phyloP scores from a whole-genome alignment of 1,140 invertebrate genomes.

The Chironomus tepperi region DNA sequence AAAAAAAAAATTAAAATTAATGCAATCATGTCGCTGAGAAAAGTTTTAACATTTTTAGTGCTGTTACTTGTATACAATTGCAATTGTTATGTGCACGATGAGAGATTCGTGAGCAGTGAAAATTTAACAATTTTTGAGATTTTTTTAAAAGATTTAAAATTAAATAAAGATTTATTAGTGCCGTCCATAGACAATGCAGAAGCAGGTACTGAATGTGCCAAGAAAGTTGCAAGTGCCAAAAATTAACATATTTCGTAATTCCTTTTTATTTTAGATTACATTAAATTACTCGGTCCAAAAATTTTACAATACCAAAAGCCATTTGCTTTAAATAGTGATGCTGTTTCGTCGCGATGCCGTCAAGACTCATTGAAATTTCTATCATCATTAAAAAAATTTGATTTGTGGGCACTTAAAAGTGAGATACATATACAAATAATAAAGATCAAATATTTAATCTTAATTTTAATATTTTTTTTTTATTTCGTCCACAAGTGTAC shows the following conservation, averaged over 20 bases:
- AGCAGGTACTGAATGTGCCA: not conserved
- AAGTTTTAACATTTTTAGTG: not conserved
- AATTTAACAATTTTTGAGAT: not conserved
- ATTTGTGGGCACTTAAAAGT: constrained; percentile 40
- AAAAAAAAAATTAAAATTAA: not conserved
- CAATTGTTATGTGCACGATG: constrained; percentile 13
- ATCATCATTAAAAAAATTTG: constrained; percentile 35
- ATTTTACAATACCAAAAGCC: constrained; percentile 34
- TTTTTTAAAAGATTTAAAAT: not conserved
- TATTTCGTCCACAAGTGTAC: constrained; percentile 36
- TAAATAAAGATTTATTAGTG: not conserved
- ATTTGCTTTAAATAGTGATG: constrained; percentile 35
- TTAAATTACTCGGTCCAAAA: constrained; percentile 34
- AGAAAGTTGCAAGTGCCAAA: not conserved
- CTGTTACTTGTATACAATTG: not conserved
- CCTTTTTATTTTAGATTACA: constrained; percentile 30
- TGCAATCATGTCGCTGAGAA: not conserved
- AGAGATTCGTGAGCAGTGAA: not conserved
- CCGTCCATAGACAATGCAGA: not conserved
- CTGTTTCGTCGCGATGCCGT: constrained; percentile 33
- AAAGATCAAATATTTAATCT: not conserved
- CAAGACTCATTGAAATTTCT: constrained; percentile 34
- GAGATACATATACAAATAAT: constrained; percentile 29
- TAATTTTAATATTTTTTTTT: not conserved
- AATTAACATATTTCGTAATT: not conserved